Evolutionary conservation across 2,797 vertebrate species (phyloP).

Genomic region (Leucoraja ocellata): DNA sequence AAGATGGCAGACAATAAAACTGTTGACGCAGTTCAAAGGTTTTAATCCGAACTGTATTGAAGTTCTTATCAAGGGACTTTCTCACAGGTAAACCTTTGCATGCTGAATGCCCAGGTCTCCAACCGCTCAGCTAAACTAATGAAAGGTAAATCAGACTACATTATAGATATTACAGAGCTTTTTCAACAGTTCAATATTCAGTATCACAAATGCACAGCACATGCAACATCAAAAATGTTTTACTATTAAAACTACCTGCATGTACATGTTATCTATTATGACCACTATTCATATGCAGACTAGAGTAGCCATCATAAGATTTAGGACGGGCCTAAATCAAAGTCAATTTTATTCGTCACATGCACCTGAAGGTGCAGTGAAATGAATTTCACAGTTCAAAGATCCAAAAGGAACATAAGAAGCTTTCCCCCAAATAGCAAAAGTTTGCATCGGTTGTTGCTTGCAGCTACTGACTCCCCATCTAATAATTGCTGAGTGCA

Average conservation of each 20-base stretch:
- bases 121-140: neutral
- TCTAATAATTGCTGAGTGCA: neutral
- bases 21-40: neutral
- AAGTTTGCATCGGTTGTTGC: neutral
- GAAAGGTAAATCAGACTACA: neutral
- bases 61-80: neutral
- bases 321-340: neutral
- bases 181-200: neutral
- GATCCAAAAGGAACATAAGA: neutral
- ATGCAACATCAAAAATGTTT: too few species aligned
- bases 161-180: neutral
- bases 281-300: neutral
- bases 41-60: neutral
- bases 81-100: neutral
- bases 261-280: too few species aligned
- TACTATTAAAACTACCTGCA: too few species aligned
- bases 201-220: neutral
- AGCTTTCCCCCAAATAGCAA: neutral
- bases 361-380: too few species aligned
- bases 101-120: neutral
- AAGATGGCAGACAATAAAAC: neutral
- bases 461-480: neutral
- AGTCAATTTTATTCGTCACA: too few species aligned
- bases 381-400: neutral
- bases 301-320: neutral